Conservation (phyloP, 2,888 invertebrate species). For the Acheta domesticus region DNA sequence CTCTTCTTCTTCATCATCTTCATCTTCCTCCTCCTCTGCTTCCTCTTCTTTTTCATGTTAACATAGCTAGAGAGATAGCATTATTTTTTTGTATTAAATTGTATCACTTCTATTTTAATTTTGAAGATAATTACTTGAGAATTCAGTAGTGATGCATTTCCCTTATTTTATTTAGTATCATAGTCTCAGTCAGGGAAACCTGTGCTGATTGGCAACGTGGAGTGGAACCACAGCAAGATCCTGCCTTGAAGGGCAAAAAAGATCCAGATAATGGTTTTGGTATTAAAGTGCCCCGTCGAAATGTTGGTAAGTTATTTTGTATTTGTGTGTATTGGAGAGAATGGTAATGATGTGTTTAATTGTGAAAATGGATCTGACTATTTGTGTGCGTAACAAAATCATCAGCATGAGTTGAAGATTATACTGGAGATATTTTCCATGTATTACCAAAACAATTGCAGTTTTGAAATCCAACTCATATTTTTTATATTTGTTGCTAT, state of each 20-base stretch:
- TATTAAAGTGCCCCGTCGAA: conserved; percentile 86
- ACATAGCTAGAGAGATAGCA: no score
- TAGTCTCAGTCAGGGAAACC: conserved; percentile 94
- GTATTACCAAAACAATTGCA: not conserved
- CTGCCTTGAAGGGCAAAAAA: conserved; percentile 88
- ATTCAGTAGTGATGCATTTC: not conserved
- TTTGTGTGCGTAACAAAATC: no score
- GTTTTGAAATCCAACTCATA: no score
- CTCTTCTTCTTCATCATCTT: no score
- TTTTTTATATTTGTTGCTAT: no score
- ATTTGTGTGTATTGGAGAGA: not conserved
- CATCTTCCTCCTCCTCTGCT: no score
- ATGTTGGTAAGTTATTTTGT: conserved; percentile 68
- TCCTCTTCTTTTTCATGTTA: no score
- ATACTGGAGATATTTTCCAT: not conserved
- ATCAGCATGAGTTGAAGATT: no score
- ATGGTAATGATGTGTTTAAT: not conserved
- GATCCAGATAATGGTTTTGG: conserved; percentile 89
- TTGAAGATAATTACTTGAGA: no score
- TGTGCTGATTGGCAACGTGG: conserved; percentile 95
- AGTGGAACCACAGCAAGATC: conserved; percentile 87
- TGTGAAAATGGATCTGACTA: not conserved
- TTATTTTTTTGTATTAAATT: no score
- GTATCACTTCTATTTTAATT: no score
- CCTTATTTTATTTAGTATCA: conserved; percentile 64